Evolutionary conservation across 2,888 invertebrate species (phyloP).

Genomic region (Graphium colonna): DNA sequence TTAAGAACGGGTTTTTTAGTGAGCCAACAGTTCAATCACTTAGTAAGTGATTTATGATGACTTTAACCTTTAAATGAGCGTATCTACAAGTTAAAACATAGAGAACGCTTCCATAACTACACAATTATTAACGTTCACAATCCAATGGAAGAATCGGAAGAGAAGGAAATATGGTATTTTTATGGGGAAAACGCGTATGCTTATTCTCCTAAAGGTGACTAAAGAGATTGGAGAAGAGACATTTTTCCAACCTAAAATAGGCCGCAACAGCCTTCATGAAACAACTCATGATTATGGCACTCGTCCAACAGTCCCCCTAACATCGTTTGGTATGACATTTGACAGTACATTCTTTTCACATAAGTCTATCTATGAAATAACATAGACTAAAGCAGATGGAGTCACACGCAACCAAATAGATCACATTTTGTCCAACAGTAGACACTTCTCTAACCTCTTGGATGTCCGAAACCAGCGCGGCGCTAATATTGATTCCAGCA

Average conservation of each 20-base stretch:
- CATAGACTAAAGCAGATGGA: neutral
- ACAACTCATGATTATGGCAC: conserved; percentile 2
- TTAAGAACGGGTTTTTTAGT: no score
- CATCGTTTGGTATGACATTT: neutral
- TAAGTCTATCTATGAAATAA: neutral
- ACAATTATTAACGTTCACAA: conserved; percentile 8
- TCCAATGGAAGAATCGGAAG: conserved; percentile 3
- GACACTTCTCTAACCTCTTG: neutral
- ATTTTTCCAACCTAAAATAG: neutral
- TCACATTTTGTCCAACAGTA: neutral
- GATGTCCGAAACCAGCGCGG: conserved; percentile 2
- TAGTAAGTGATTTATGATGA: no score
- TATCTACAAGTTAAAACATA: neutral
- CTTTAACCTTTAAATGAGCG: neutral
- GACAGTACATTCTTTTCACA: neutral
- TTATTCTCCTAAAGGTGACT: neutral
- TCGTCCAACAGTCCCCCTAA: neutral
- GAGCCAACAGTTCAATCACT: no score
- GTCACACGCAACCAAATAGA: neutral
- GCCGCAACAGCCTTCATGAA: no score
- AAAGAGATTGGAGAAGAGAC: neutral
- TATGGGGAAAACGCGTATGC: neutral
- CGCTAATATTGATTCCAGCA: neutral
- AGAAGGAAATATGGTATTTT: neutral
- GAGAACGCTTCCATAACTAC: no score